Percentiles rank a stretch among this genome's conserved stretches.
Conservation (phyloP, 2,113 vertebrate genomes). For the Cebidichthys violaceus region DNA sequence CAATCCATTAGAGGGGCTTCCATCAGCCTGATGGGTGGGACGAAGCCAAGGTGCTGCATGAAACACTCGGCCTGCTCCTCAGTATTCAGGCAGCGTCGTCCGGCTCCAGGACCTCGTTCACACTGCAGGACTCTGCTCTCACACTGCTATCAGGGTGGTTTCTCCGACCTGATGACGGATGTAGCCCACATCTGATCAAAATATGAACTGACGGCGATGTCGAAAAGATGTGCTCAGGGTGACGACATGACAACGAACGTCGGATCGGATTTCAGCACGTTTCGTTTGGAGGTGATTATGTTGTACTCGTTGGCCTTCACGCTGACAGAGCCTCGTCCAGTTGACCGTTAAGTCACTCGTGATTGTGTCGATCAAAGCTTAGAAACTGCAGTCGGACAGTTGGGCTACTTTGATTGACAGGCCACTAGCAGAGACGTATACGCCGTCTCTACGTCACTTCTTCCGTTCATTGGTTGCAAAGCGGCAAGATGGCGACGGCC, state of each 20-base stretch:
- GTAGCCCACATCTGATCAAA: constrained; percentile 37
- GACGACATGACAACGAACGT: constrained; percentile 24
- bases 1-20: constrained; percentile 30
- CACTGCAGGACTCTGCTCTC: constrained; percentile 41
- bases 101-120: constrained; percentile 24
- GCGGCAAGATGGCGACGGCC: too few species aligned
- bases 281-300: background rate
- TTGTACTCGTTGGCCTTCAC: background rate
- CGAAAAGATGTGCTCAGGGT: constrained; percentile 7
- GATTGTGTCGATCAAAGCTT: background rate
- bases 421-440: too few species aligned
- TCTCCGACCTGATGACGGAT: constrained; percentile 17
- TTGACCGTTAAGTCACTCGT: background rate
- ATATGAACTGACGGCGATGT: constrained; percentile 19
- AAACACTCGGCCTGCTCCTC: constrained; percentile 30
- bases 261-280: constrained; percentile 15
- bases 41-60: constrained; percentile 37
- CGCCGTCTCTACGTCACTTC: too few species aligned
- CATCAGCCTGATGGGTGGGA: constrained; percentile 41
- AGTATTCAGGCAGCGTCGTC: constrained; percentile 34
- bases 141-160: constrained; percentile 15
- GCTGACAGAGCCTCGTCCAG: background rate
- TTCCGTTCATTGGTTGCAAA: too few species aligned
- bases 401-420: too few species aligned
- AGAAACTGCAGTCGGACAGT: background rate